These are phyloP conservation scores for Anhinga anhinga DNA, from an alignment of 2,113 vertebrate species.

Conservation along the genomic window DNA sequence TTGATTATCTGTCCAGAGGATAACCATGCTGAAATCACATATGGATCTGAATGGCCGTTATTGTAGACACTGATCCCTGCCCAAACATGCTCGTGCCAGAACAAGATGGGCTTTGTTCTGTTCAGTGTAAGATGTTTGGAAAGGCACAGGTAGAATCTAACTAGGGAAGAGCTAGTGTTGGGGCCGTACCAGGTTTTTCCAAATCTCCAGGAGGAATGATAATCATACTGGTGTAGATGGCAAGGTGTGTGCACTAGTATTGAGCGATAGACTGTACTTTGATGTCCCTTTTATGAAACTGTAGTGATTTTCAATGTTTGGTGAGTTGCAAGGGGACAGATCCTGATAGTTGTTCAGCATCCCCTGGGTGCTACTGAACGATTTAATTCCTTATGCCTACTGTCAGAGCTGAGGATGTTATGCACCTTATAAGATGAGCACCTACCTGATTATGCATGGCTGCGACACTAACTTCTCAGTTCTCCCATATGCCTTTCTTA, in stretches of 20 bases:
- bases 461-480: not conserved
- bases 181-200: not conserved
- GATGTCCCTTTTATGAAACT: not conserved
- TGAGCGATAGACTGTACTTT: not conserved
- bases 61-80: not conserved
- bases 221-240: fast-evolving
- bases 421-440: not conserved
- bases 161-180: not conserved
- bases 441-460: not conserved
- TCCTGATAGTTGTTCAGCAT: not conserved
- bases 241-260: fast-evolving
- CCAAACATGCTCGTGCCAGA: not conserved
- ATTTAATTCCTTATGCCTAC: not conserved
- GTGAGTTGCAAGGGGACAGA: not conserved
- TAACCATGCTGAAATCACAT: not conserved
- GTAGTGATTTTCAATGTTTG: fast-evolving
- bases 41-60: not conserved
- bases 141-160: not conserved
- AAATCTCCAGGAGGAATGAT: not conserved
- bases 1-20: not conserved
- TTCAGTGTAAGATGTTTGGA: not conserved
- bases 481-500: not conserved
- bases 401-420: not conserved
- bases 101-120: not conserved
- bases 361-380: not conserved